Base-by-base conservation (phyloP, 37 sponge, comb jelly and placozoan species). In the Diacarnus erythraeanus region DNA sequence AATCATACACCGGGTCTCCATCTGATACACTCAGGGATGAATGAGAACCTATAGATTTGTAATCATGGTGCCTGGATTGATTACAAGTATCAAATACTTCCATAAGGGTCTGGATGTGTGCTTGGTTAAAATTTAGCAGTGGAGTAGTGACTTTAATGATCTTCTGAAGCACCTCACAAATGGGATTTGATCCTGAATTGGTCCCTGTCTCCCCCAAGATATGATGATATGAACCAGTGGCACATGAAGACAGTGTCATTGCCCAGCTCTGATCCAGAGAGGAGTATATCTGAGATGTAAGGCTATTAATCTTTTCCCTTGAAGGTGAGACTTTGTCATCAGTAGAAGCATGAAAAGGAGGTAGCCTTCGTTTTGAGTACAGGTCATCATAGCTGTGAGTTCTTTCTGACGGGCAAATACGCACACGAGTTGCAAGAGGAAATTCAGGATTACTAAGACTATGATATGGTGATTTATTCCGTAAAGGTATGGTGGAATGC, bases 381-480 rank as follows among this genome's bases (percentile, higher is more conserved):
- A 76, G 61, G 70, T 69, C 59, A 34, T 35, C 54, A 29, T 10
- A 69, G 58, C 80, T 79, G 20, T 57, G 30, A 25, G 80, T 67
- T 22, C 80, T 29, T n/a, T 79, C 54, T 1, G 56, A 0, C 30
- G 2, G 47, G 26, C 36, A 43, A 6, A 72, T 8, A 18, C 8
- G 23, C 35, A 41, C 12, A 51, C n/a, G 70, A 18, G 23, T 47
- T 8, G 38, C 5, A 33, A 54, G 27, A 18, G 44, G 39, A 12
- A 79, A 51, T 58, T 79, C 80, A 4, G 80, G 80, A 56, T 79
- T 66, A 70, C 80, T 79, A 10, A 21, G 27, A 60, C 76, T 76
- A n/a, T 74, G 42, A 35, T 37, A 40, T 1, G 42, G 42, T 37
- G 67, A 20, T 47, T 47, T 47, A 47, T 60, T 60, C 26, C 22